Percentiles rank a stretch among this genome's conserved stretches.
These are phyloP conservation scores for Seriola quinqueradiata DNA, from an alignment of 2,113 vertebrate genomes.

Conservation along the genomic window DNA sequence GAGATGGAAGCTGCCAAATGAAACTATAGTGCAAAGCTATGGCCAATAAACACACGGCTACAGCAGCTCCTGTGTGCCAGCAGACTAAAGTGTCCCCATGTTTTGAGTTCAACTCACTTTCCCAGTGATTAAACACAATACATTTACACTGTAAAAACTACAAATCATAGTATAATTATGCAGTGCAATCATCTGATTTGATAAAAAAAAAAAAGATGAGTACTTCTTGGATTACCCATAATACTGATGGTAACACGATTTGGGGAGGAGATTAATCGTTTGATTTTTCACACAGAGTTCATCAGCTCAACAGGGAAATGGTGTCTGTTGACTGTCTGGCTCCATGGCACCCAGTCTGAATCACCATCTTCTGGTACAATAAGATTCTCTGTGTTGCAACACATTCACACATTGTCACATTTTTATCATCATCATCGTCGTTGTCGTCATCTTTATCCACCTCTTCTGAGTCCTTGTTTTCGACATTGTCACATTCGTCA, in stretches of 20 bases:
- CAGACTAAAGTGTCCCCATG: neutral
- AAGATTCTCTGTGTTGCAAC: conserved; percentile 20
- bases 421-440: neutral
- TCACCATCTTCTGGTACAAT: conserved; percentile 33
- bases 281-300: neutral
- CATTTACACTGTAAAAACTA: neutral
- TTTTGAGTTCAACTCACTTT: neutral
- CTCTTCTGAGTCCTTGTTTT: neutral
- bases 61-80: no score
- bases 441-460: neutral
- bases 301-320: neutral
- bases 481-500: neutral
- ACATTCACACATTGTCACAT: conserved; percentile 20
- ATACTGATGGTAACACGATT: neutral
- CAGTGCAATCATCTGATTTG: neutral
- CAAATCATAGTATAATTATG: neutral
- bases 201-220: neutral
- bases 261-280: neutral
- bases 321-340: conserved; percentile 28
- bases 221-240: neutral
- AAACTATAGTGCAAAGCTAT: neutral
- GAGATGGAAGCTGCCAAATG: neutral
- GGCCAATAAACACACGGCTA: neutral
- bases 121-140: neutral
- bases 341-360: conserved; percentile 16